Evolutionary conservation across 2,888 invertebrate species (phyloP).

Genomic region (Eudemis profundana): DNA sequence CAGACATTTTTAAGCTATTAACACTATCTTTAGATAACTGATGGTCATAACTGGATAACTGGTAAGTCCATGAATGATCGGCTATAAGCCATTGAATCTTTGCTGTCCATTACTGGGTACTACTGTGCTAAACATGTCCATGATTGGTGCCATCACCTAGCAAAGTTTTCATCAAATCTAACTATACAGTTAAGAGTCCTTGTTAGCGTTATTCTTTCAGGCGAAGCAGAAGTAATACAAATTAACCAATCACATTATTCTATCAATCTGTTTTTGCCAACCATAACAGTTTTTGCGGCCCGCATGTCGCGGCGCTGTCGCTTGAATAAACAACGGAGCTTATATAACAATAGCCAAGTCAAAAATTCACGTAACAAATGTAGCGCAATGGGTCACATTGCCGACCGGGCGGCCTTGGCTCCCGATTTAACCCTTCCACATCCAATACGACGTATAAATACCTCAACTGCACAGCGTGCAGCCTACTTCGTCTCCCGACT

Average conservation of each 20-base stretch:
- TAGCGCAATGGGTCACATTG: slow-evolving; percentile 81
- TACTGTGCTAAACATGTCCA: no score
- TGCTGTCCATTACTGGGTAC: no score
- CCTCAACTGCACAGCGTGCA: background rate
- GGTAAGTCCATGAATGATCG: no score
- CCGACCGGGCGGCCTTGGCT: slow-evolving; percentile 77
- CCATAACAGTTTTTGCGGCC: background rate
- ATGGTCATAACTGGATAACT: no score
- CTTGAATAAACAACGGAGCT: background rate
- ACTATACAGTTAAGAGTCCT: no score
- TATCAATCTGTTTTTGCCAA: background rate
- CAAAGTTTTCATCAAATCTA: no score
- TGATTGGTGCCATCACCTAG: no score
- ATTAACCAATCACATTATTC: background rate
- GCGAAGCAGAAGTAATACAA: background rate
- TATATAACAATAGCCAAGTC: slow-evolving; percentile 25
- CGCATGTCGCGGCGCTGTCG: background rate
- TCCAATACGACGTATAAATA: slow-evolving; percentile 23
- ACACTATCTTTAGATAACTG: no score
- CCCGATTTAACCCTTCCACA: slow-evolving; percentile 51
- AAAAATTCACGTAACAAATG: slow-evolving; percentile 52
- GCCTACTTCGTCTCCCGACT: background rate
- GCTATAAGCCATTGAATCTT: no score
- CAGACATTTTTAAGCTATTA: no score
- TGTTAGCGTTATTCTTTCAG: no score